Base-by-base conservation (phyloP, 23 tunicate species). In the Oikopleura dioica region DNA sequence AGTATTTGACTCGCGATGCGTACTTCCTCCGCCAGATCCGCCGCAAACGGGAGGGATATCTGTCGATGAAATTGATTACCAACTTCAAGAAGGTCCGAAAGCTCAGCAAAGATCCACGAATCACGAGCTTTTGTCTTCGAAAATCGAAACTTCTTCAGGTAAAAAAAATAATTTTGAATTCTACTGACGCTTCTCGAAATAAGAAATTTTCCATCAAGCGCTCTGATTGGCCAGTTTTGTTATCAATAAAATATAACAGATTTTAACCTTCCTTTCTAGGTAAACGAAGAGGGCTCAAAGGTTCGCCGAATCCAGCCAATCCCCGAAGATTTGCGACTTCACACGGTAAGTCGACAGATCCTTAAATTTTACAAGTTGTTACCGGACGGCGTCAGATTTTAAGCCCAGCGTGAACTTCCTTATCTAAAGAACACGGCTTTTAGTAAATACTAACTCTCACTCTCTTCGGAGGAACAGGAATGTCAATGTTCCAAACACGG, bases 101-200 rank as follows among this genome's bases (percentile, higher is more conserved):
- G 38, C 35, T 80, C 32, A 79, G 76, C 2, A 76, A 50, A 76
- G 82, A 80, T 76, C 82, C 82, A 23, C 68, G 82, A 33, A 76
- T 80, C 37, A 80, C 82, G 1, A 59, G 79, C 4, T 80, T 76
- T 35, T 80, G 79, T 69, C 55, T 80, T 36, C 35, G 82, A 76
- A 58, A 80, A 76, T 51, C 75, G 1, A 38, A 38, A 76, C 1
- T 35, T 21, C 79, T 80, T 23, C 82, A 76, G 68, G 72, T 63
- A 63, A 63, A n/a, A n/a, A n/a, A n/a, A n/a, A n/a, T n/a, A n/a
- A n/a, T n/a, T n/a, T n/a, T n/a, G n/a, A n/a, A n/a, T n/a, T 63
- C 26, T 28, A 9, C 16, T 44, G 55, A 44, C 55, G 16, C 55
- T 9, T 44, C 16, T 44, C 55, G 16, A 44, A 44, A 44, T 44